Evolutionary conservation across 2,113 vertebrate species (phyloP), one percentile per base, ranked within the genome.

Genomic region (Tetrax tetrax): DNA sequence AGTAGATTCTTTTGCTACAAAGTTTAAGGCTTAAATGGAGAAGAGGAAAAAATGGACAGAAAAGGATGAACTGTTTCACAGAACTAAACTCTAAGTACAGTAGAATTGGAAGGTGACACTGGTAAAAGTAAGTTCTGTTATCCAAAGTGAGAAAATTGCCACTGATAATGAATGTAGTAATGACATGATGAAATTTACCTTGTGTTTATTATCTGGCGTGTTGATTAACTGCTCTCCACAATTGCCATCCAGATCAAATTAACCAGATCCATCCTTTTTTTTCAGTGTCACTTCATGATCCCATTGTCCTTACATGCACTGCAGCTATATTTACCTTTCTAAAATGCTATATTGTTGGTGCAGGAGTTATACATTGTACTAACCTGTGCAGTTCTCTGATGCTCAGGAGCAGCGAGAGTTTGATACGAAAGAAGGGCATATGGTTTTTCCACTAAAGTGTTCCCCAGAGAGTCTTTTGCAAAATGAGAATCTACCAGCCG

Each of bases 381-480:
- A 45, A 80, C 25, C 48, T 10, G 16, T 41, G 20, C 66, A 75
- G 56, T 47, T 87, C 56, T 31, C 68, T 90, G 71, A 35, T 24
- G 5, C 43, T 83, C 33, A 4, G 28, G 66, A 88, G 43, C 33
- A 51, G 79, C 71, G 92, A 86, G 71, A 64, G 78, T 75, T 89
- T 29, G 38, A 35, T 64, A 53, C 0, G 0, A 56, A 83, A 74
- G 79, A 27, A 83, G 43, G 78, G 56, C 83, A 83, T 80, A 71
- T 75, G 81, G 9, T 51, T 92, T 92, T 94, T 57, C 27, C 79
- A 51, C 71, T 53, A 0, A 74, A 88, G 37, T 2, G 22, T 17
- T 95, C 93, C 92, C 83, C 51, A 65, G 90, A 81, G 79, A 53
- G 83, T n/a, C 60, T 83, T 90, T 93, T 61, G 85, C 33, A 3